These are phyloP conservation scores for Acrocyrtus sp. DNA, from an alignment of 2,888 invertebrate genomes.

Conservation along the genomic window DNA sequence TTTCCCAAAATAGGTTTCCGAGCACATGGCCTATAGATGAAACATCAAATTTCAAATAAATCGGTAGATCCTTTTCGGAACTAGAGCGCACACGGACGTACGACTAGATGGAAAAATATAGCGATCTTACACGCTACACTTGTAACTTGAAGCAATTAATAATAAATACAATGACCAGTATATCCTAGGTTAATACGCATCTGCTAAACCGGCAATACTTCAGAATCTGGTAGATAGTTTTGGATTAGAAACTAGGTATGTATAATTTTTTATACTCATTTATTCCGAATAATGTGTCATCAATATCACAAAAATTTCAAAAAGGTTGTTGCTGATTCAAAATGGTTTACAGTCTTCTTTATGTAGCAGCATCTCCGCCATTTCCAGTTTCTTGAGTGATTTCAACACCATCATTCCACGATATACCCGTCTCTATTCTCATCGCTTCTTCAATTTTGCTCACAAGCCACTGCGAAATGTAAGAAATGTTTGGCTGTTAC, in stretches of 20 bases:
- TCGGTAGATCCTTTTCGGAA: too few species aligned
- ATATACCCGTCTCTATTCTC: conserved; percentile 57
- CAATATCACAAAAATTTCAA: conserved; percentile 13
- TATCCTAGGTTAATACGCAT: too few species aligned
- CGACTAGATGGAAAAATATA: too few species aligned
- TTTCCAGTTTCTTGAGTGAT: not conserved
- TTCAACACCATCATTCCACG: conserved; percentile 36
- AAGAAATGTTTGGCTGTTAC: conserved; percentile 55
- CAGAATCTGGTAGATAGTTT: not conserved
- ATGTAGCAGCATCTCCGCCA: conserved; percentile 16
- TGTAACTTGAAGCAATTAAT: too few species aligned
- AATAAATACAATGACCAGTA: too few species aligned
- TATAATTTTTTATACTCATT: too few species aligned
- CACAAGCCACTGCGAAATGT: conserved; percentile 62
- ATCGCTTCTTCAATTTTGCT: conserved; percentile 62
- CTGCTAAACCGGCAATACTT: not conserved
- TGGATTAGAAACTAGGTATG: too few species aligned
- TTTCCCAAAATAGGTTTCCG: too few species aligned
- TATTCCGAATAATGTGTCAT: not conserved
- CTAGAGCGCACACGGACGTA: too few species aligned
- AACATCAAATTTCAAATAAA: too few species aligned
- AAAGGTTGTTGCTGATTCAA: not conserved
- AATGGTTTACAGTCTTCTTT: not conserved
- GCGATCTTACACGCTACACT: too few species aligned
- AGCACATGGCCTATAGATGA: too few species aligned